These are phyloP conservation scores for Drosophila orena DNA, from an alignment of 1,140 invertebrate species.

Conservation along the genomic window DNA sequence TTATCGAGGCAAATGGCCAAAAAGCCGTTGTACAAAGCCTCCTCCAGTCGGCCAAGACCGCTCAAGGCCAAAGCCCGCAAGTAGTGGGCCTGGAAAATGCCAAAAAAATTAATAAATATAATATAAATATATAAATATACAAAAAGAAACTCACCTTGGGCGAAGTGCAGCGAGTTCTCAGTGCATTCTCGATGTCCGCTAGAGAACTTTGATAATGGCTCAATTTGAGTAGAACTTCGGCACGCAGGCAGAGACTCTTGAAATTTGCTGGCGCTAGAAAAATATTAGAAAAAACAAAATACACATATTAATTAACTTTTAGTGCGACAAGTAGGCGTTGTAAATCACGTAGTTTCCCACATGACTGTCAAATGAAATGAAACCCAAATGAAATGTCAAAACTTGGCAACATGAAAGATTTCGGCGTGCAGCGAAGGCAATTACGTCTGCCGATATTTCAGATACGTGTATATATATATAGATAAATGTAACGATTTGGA, in stretches of 20 bases:
- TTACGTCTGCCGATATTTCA: slow-evolving; percentile 48
- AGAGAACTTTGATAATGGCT: slow-evolving; percentile 89
- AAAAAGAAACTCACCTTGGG: slow-evolving; percentile 90
- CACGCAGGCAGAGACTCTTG: slow-evolving; percentile 89
- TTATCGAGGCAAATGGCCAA: slow-evolving; percentile 79
- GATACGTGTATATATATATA: not conserved
- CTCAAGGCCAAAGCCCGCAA: slow-evolving; percentile 88
- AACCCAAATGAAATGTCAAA: slow-evolving; percentile 49
- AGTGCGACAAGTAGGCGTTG: slow-evolving; percentile 4
- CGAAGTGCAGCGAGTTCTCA: slow-evolving; percentile 89
- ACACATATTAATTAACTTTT: slow-evolving; percentile 2
- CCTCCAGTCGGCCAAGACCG: slow-evolving; percentile 88
- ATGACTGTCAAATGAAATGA: slow-evolving; percentile 31
- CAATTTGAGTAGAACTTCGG: slow-evolving; percentile 88
- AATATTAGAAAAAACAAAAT: slow-evolving; percentile 23
- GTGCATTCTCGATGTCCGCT: slow-evolving; percentile 89
- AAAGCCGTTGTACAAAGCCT: slow-evolving; percentile 88
- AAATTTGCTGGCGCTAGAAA: slow-evolving; percentile 90
- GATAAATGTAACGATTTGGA: not conserved
- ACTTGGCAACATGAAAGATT: slow-evolving; percentile 30
- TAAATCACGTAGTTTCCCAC: slow-evolving; percentile 40
- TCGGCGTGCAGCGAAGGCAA: slow-evolving; percentile 28
- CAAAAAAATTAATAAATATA: not conserved
- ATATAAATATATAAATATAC: too few relatives aligned
- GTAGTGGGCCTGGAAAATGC: slow-evolving; percentile 87